Evolutionary conservation across 1,140 invertebrate genomes (phyloP).

Genomic region (Neodiprion fabricii): DNA sequence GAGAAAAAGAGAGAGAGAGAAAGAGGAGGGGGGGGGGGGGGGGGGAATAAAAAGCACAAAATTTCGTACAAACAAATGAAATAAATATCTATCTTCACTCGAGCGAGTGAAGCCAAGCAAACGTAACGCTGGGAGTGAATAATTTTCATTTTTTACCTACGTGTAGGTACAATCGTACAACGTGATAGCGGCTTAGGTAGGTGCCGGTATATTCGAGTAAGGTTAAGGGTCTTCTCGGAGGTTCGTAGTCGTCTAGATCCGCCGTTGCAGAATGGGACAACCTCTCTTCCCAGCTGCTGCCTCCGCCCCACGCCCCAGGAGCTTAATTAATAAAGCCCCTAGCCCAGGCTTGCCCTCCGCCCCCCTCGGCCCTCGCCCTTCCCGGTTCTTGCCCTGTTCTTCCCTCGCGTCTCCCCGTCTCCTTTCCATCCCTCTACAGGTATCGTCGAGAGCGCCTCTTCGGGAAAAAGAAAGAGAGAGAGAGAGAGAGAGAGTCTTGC

Average conservation of each 20-base stretch:
- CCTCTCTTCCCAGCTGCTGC: neutral
- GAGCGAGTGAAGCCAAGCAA: no score
- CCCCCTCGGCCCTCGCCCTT: neutral
- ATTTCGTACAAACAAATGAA: neutral
- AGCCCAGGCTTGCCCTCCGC: neutral
- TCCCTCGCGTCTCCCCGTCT: neutral
- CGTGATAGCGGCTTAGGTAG: neutral
- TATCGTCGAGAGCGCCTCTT: neutral
- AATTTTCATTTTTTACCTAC: no score
- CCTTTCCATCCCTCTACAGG: neutral
- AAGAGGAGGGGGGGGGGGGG: neutral
- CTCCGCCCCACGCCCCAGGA: neutral
- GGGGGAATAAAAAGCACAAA: neutral
- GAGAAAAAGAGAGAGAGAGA: slow-evolving; percentile 7
- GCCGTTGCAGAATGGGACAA: neutral
- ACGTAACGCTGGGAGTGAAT: no score
- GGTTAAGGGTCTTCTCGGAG: neutral
- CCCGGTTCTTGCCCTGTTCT: neutral
- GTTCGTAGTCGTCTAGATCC: neutral
- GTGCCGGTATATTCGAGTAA: neutral
- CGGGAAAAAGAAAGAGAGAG: neutral
- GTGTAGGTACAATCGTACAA: no score
- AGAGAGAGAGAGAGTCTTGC: neutral
- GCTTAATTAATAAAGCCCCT: slow-evolving; percentile 5
- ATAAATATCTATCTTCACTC: no score